These are phyloP conservation scores for Cistogaster globosa DNA, from an alignment of 2,888 invertebrate genomes.

Conservation along the genomic window DNA sequence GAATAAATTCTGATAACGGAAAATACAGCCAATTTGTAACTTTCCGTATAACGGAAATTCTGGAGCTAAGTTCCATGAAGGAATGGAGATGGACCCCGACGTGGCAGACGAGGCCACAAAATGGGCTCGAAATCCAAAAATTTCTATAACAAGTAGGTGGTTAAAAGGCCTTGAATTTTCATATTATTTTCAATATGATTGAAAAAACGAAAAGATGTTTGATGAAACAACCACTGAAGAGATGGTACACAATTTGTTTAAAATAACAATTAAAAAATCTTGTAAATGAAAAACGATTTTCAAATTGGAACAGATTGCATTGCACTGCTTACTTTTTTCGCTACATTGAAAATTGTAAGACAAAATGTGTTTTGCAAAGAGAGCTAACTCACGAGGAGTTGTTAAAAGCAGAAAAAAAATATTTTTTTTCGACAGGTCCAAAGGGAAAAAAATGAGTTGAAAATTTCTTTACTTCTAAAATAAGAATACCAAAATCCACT, in stretches of 20 bases:
- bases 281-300: conserved; percentile 28
- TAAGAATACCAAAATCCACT: conserved; percentile 10
- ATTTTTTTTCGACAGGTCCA: conserved; percentile 32
- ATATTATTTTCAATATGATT: conserved; percentile 4
- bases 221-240: conserved; percentile 17
- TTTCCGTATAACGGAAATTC: conserved; percentile 43
- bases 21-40: conserved; percentile 39
- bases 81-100: conserved; percentile 14
- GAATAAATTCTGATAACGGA: conserved; percentile 40
- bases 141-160: conserved; percentile 31
- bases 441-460: conserved; percentile 15
- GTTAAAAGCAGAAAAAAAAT: conserved; percentile 16
- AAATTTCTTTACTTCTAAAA: conserved; percentile 25
- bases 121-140: conserved; percentile 5
- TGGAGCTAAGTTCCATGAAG: not conserved
- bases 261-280: not conserved
- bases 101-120: conserved; percentile 53
- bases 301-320: conserved; percentile 16
- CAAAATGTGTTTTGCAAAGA: not conserved
- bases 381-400: conserved; percentile 38
- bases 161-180: conserved; percentile 33
- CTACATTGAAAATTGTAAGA: not conserved
- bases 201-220: not conserved
- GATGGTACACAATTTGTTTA: not conserved
- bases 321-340: not conserved